Percentiles rank a stretch among this genome's conserved stretches.
phyloP scores from a whole-genome alignment of 2,113 vertebrate species.

The Ptyas mucosa region DNA sequence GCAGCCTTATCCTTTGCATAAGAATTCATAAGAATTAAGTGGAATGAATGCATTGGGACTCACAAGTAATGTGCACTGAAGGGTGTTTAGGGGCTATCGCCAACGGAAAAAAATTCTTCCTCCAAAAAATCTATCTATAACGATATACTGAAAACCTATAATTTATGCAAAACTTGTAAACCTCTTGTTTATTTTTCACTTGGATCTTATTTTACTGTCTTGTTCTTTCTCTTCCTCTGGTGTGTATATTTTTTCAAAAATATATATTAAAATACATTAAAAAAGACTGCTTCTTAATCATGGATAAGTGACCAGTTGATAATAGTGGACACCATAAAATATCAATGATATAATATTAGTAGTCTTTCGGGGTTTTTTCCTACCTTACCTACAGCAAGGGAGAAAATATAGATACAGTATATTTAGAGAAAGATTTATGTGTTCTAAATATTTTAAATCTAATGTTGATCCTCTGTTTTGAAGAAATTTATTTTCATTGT shows the following conservation, averaged over 20 bases:
- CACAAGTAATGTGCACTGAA: not conserved
- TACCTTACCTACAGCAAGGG: not conserved
- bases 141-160: not conserved
- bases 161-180: not conserved
- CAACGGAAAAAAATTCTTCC: not conserved
- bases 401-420: not conserved
- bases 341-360: not conserved
- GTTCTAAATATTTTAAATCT: not conserved
- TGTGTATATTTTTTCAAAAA: not conserved
- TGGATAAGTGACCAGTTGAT: not conserved
- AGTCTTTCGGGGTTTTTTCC: not conserved
- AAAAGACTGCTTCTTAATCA: not conserved
- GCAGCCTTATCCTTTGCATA: not conserved
- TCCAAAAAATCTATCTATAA: not conserved
- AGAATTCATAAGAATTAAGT: not conserved
- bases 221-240: not conserved
- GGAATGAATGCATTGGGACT: not conserved
- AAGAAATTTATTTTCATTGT: not conserved
- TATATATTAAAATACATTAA: not conserved
- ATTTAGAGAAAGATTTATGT: not conserved
- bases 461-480: not conserved
- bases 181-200: not conserved
- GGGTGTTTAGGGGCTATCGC: not conserved
- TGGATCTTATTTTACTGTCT: not conserved
- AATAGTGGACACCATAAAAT: not conserved